Percentiles rank a stretch among this genome's conserved stretches.
These are phyloP conservation scores for Lasioglossum marginatum DNA, from an alignment of 2,888 invertebrate species.

Conservation along the genomic window DNA sequence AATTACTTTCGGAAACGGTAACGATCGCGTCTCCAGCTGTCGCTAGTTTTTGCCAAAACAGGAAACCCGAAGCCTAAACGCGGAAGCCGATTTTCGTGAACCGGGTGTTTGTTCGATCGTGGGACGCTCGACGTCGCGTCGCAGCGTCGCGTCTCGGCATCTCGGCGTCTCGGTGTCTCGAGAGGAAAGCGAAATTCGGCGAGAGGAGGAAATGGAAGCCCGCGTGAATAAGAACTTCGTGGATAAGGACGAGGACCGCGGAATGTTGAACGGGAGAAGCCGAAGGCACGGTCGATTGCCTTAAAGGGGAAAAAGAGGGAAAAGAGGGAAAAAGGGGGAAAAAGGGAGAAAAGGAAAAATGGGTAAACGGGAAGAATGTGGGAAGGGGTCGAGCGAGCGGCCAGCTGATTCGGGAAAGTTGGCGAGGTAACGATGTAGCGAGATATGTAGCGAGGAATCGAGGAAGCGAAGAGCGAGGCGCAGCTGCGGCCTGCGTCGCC, in stretches of 20 bases:
- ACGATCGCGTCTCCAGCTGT: not conserved
- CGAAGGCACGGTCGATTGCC: not conserved
- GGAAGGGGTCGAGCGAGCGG: not conserved
- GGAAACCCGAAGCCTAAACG: not conserved
- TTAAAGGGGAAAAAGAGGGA: not conserved
- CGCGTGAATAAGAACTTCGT: not conserved
- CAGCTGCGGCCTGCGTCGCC: slow-evolving; percentile 55
- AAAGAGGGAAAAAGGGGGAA: not conserved
- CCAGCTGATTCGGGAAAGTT: slow-evolving; percentile 78
- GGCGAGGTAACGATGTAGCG: slow-evolving; percentile 63
- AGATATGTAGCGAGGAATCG: slow-evolving; percentile 58
- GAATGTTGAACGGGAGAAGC: not conserved
- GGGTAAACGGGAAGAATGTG: not conserved
- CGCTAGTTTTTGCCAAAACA: not conserved
- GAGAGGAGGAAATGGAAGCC: not conserved
- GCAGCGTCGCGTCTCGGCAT: not conserved
- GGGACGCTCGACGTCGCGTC: not conserved
- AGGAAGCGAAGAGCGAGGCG: slow-evolving; percentile 13
- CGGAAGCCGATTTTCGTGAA: not conserved
- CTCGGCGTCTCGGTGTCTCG: not conserved
- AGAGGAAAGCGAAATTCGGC: not conserved
- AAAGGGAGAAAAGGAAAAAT: not conserved
- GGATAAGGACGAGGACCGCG: not conserved
- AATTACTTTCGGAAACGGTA: not conserved
- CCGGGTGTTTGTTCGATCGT: not conserved